A percentile compares a stretch with the other conserved stretches of the same genome.
These are phyloP conservation scores for Brachypteracias leptosomus DNA, from an alignment of 2,113 vertebrate species.

Conservation along the genomic window DNA sequence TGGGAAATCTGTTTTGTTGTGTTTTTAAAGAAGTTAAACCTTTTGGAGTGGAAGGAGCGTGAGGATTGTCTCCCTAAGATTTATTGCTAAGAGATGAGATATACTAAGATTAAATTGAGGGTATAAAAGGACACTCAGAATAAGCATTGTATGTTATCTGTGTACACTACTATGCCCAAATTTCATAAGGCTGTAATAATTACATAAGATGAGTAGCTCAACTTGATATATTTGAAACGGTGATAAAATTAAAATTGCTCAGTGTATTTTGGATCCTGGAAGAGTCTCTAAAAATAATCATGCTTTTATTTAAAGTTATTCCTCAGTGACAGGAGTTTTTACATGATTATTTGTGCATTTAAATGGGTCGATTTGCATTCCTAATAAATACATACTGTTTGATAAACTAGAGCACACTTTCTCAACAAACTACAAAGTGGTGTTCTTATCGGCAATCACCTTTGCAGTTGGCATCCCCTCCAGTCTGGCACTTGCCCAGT, in stretches of 20 bases:
- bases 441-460: rapidly evolving
- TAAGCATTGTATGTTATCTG: not conserved
- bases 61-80: not conserved
- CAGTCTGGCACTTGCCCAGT: too few species aligned
- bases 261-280: not conserved
- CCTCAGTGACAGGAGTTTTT: not conserved
- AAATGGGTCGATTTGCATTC: slow-evolving; percentile 12
- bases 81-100: not conserved
- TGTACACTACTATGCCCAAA: not conserved
- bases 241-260: not conserved
- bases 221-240: not conserved
- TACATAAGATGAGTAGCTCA: not conserved
- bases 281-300: not conserved
- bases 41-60: not conserved
- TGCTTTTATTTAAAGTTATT: not conserved
- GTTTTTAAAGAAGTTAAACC: not conserved
- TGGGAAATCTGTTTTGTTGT: not conserved
- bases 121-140: not conserved
- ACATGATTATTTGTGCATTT: not conserved
- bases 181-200: not conserved
- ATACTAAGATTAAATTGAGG: not conserved
- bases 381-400: slow-evolving; percentile 64
- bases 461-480: not conserved
- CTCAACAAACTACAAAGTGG: not conserved
- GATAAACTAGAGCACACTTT: not conserved